A percentile compares a stretch with the other conserved stretches of the same genome.
Conservation (phyloP, 2,113 vertebrate genomes). For the Cochlearius cochlearius region DNA sequence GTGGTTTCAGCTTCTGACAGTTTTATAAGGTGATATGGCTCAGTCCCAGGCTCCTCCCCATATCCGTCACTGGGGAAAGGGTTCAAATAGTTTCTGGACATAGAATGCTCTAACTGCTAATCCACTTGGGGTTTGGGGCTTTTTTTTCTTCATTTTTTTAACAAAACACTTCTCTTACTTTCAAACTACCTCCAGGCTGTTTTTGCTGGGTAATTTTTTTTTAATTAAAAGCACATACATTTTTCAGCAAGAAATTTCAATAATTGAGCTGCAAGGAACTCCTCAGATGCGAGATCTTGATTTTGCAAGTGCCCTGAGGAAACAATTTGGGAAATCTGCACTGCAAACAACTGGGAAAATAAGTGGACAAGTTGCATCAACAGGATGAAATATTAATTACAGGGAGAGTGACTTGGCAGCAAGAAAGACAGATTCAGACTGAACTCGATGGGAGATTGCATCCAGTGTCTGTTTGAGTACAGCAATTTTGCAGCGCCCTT, state of each 20-base stretch:
- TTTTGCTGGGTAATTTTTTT: slow-evolving; percentile 10
- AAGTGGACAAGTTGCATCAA: slow-evolving; percentile 49
- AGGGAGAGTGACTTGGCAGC: neutral
- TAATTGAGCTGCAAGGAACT: slow-evolving; percentile 30
- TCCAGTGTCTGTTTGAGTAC: neutral
- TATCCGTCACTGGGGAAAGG: neutral
- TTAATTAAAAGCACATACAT: slow-evolving; percentile 29
- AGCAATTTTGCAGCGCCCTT: neutral
- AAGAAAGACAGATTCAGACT: neutral
- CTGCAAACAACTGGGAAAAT: slow-evolving; percentile 47
- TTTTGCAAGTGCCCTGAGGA: slow-evolving; percentile 12
- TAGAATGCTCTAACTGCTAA: neutral
- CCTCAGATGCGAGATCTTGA: slow-evolving; percentile 3
- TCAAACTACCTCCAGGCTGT: neutral
- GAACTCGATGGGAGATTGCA: neutral
- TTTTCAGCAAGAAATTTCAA: slow-evolving; percentile 53
- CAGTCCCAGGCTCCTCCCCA: neutral
- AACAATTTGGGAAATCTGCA: slow-evolving; percentile 50
- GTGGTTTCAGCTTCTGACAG: neutral
- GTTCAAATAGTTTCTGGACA: neutral
- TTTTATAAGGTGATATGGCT: neutral
- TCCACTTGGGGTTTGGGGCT: neutral
- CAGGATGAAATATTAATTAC: slow-evolving; percentile 58
- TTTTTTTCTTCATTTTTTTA: neutral
- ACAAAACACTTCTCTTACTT: neutral